Evolutionary conservation across 1,140 invertebrate species (phyloP).

Genomic region (Rhyacophila brunnea): DNA sequence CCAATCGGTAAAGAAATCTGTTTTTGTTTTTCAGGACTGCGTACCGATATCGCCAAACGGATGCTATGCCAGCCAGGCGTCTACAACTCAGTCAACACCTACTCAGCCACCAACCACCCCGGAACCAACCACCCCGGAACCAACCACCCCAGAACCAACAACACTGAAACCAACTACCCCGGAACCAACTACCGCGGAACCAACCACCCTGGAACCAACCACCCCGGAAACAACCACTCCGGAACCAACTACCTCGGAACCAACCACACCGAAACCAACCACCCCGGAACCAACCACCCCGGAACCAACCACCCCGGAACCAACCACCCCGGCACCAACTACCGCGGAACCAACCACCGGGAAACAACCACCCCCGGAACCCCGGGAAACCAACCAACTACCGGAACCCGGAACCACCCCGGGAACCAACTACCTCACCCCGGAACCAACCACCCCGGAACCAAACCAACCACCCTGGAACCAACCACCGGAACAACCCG

Average conservation of each 20-base stretch:
- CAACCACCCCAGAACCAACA: no score
- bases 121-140: no score
- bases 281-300: no score
- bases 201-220: slow-evolving; percentile 2
- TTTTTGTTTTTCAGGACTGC: no score
- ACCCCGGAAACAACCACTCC: neutral
- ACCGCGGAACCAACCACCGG: no score
- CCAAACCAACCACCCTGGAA: neutral
- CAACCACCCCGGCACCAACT: no score
- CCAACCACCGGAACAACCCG: neutral
- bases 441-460: no score
- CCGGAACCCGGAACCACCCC: neutral
- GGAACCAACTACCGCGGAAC: neutral
- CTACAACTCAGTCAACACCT: no score
- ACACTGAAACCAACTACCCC: neutral
- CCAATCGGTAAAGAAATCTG: no score
- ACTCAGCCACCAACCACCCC: no score
- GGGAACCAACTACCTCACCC: neutral
- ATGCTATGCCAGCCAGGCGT: neutral
- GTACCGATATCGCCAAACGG: neutral
- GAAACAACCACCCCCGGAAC: neutral
- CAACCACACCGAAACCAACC: no score
- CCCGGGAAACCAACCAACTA: neutral
- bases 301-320: no score
- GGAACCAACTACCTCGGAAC: neutral